Base-by-base conservation (phyloP, 2,113 vertebrate genomes). In the Chiloscyllium plagiosum region DNA sequence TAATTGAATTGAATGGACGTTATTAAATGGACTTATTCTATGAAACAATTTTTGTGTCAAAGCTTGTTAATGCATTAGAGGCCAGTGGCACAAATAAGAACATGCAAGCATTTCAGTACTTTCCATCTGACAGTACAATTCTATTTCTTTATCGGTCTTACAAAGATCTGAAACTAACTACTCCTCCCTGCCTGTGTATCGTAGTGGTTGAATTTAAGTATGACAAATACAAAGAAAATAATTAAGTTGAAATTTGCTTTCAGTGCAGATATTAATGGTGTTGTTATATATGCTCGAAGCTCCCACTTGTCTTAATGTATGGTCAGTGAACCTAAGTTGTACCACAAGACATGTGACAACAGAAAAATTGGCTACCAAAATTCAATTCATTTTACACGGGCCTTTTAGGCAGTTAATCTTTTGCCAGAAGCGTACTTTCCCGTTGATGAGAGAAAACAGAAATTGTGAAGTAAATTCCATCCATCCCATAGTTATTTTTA, bases 1-100 rank as follows among this genome's bases (percentile, higher is more conserved):
- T 95, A 72, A 95, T 95, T 95, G 70, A 95, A 95, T 95, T 95
- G 94, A 95, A 95, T 42, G 47, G 68, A 95, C 69, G 19, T 95
- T 95, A 95, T 95, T 95, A 95, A 72, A 95, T 95, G 94, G 94
- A 29, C 68, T 95, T 95, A 68, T 95, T 72, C 69, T 76, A 76
- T 52, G 69, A 95, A 95, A 95, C 94, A 95, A 47, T 95, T 95
- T 95, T 76, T 72, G 69, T 95, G 94, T 72, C 94, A 95, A 72
- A 95, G 94, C 94, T 95, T 95, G 94, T 95, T 95, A 95, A 95
- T 95, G 29, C 69, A 72, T 70, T 72, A 72, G 69, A 95, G 69
- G 42, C 69, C 69, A 95, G 69, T 95, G 94, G 94, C 68, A 72
- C 69, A 95, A 95, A 95, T 95, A 95, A 72, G 47, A 52, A 26